Evolutionary conservation across 2,888 invertebrate species (phyloP).

Genomic region (Apamea anceps): DNA sequence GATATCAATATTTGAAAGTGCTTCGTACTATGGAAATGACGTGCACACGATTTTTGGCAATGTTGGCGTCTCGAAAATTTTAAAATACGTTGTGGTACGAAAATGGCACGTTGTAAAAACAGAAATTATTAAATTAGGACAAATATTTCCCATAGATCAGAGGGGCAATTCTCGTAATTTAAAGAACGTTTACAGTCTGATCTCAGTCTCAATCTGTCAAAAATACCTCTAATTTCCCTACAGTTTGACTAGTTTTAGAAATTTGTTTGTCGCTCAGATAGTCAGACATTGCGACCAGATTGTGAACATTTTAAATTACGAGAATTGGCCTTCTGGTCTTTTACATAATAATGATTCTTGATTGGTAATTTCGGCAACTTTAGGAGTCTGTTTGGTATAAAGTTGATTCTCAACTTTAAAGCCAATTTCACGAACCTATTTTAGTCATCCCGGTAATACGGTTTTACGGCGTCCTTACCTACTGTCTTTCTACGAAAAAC

Average conservation of each 20-base stretch:
- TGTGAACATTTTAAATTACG: no score
- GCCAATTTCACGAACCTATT: not conserved
- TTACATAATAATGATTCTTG: not conserved
- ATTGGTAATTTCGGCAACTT: not conserved
- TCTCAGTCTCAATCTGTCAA: no score
- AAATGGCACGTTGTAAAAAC: not conserved
- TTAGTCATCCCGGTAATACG: not conserved
- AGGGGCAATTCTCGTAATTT: no score
- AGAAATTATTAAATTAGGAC: not conserved
- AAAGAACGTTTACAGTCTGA: no score
- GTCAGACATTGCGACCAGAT: no score
- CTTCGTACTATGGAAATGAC: not conserved
- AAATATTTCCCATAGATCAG: no score
- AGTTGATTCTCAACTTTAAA: not conserved
- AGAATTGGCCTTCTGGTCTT: no score
- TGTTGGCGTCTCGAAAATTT: not conserved
- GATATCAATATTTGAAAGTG: conserved; percentile 23
- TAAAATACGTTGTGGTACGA: not conserved
- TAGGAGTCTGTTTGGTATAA: no score
- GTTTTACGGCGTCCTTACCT: no score
- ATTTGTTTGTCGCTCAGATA: no score
- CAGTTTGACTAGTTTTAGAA: no score
- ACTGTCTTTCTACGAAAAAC: not conserved
- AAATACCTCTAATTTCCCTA: no score
- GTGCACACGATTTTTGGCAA: not conserved